These are phyloP conservation scores for Coracias cyanogaster DNA, from an alignment of 2,797 vertebrate species.

Conservation along the genomic window DNA sequence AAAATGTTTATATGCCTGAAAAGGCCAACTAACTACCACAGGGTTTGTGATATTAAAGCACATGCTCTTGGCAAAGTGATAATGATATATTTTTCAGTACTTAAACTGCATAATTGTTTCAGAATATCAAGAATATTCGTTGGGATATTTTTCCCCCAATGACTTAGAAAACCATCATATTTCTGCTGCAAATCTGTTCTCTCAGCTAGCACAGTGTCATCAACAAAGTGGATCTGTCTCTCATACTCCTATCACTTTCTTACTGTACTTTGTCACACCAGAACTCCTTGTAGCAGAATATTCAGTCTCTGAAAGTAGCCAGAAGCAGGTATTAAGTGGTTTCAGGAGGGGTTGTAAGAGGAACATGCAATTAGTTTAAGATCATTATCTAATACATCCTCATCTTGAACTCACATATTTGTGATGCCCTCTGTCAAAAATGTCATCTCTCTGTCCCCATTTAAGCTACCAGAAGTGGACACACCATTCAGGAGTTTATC, in stretches of 20 bases:
- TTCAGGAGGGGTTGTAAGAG: not conserved
- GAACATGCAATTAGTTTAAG: not conserved
- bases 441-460: not conserved
- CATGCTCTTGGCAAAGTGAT: not conserved
- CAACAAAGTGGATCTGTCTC: not conserved
- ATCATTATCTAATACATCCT: not conserved
- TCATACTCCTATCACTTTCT: not conserved
- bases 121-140: not conserved
- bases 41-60: not conserved
- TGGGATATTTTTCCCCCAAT: not conserved
- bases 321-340: not conserved
- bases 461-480: not conserved
- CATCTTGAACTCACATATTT: not conserved
- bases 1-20: not conserved
- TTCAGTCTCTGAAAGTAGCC: not conserved
- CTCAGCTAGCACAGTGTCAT: not conserved
- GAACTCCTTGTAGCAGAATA: not conserved
- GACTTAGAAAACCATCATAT: not conserved
- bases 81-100: not conserved
- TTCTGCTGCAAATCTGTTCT: not conserved
- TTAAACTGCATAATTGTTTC: not conserved
- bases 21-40: not conserved
- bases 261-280: not conserved
- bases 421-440: not conserved
- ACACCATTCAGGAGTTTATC: not conserved